Evolutionary conservation across 2,888 invertebrate genomes (phyloP).

Genomic region (Anthoptus insignis): DNA sequence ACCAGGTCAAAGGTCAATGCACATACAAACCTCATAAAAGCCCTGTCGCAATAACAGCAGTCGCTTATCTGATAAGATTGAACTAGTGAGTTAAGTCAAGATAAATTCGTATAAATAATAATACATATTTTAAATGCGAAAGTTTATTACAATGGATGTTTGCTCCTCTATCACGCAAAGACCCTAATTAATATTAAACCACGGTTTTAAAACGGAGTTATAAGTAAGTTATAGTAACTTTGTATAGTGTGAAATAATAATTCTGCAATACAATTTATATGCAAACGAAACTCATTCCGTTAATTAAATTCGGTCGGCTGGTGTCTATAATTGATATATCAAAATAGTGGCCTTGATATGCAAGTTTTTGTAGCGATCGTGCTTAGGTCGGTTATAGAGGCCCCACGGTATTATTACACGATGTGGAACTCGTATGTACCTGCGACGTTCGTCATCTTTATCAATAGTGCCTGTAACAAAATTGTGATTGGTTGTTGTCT

Average conservation of each 20-base stretch:
- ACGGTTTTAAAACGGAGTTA: neutral
- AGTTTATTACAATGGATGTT: no score
- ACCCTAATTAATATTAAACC: no score
- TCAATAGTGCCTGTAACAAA: no score
- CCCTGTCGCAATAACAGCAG: constrained; percentile 25
- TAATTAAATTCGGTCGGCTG: constrained; percentile 32
- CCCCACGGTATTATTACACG: constrained; percentile 38
- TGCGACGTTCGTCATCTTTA: neutral
- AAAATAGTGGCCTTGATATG: constrained; percentile 53
- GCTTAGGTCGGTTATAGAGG: constrained; percentile 45
- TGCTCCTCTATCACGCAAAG: no score
- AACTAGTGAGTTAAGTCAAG: no score
- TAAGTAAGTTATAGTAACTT: no score
- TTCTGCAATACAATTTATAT: constrained; percentile 29
- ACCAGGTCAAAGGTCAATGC: constrained; percentile 16
- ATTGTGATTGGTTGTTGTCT: no score
- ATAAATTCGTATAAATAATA: no score
- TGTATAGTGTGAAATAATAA: constrained; percentile 29
- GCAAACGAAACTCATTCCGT: constrained; percentile 33
- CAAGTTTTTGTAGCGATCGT: constrained; percentile 51
- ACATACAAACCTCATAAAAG: constrained; percentile 9
- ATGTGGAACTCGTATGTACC: neutral
- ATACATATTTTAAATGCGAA: no score
- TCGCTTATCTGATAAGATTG: constrained; percentile 29
- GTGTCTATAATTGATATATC: constrained; percentile 51